These are phyloP conservation scores for Chalcis sispes DNA, from an alignment of 2,888 invertebrate species.

Conservation along the genomic window DNA sequence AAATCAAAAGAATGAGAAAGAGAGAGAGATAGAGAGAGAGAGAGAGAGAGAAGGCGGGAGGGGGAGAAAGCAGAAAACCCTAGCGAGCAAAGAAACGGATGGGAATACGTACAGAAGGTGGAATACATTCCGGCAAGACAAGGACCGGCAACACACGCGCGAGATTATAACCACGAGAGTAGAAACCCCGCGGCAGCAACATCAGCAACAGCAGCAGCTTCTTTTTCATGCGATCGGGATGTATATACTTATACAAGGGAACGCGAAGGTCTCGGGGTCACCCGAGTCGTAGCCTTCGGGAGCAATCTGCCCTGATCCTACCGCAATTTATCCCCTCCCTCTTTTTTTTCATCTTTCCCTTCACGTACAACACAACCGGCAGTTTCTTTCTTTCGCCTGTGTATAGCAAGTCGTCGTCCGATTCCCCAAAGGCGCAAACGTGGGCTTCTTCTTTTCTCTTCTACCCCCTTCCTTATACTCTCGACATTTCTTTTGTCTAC, in stretches of 20 bases:
- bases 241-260: no score
- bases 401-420: not conserved
- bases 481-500: conserved; percentile 8
- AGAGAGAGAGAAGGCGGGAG: conserved; percentile 1
- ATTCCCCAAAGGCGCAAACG: not conserved
- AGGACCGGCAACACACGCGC: no score
- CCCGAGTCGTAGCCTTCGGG: conserved; percentile 40
- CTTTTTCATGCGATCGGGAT: conserved; percentile 32
- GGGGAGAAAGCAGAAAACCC: no score
- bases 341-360: not conserved
- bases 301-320: conserved; percentile 39
- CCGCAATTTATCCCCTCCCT: conserved; percentile 37
- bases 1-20: conserved; percentile 18
- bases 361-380: not conserved
- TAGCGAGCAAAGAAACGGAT: no score
- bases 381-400: not conserved
- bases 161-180: no score
- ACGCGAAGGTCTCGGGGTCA: conserved; percentile 55
- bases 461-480: not conserved
- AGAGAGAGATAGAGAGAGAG: not conserved
- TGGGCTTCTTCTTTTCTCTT: not conserved
- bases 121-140: no score
- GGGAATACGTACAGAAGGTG: no score
- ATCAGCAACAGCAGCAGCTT: conserved; percentile 1
- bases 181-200: no score